These are phyloP conservation scores for Gambusia affinis DNA, from an alignment of 2,113 vertebrate species.

Conservation along the genomic window DNA sequence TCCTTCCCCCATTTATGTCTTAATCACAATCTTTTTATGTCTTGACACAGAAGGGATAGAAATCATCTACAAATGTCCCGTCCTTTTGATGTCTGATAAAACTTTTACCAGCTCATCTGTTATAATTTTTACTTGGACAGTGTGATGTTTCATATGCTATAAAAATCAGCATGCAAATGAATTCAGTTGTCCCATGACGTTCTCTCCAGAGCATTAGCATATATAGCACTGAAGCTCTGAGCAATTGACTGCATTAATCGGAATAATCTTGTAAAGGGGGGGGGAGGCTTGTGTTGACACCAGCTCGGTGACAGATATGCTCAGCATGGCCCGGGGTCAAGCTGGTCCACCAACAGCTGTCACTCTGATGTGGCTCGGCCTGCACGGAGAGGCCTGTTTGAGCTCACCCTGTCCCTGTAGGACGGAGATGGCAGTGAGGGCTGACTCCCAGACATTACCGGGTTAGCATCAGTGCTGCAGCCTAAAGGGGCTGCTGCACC, in stretches of 20 bases:
- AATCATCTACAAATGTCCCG: not conserved
- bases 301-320: constrained; percentile 55
- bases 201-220: constrained; percentile 53
- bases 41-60: not conserved
- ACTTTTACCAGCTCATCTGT: constrained; percentile 14
- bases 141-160: constrained; percentile 16
- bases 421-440: constrained; percentile 45
- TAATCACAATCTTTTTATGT: not conserved
- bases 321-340: constrained; percentile 46
- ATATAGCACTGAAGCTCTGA: constrained; percentile 48
- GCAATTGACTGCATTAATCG: constrained; percentile 54
- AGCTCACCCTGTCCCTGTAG: constrained; percentile 53
- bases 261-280: constrained; percentile 36
- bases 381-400: constrained; percentile 27
- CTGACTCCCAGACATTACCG: constrained; percentile 49
- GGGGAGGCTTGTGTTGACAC: constrained; percentile 46
- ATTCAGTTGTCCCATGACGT: constrained; percentile 51
- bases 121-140: constrained; percentile 23
- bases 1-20: not conserved
- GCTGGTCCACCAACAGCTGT: constrained; percentile 69
- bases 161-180: constrained; percentile 58
- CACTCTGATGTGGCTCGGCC: constrained; percentile 62
- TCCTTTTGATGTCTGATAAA: constrained; percentile 22
- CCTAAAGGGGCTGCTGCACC: constrained; percentile 43
- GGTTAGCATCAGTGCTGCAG: constrained; percentile 30